Evolutionary conservation across 2,797 vertebrate genomes (phyloP), one percentile per base, ranked within the genome.

Genomic region (Sparidentex hasta): DNA sequence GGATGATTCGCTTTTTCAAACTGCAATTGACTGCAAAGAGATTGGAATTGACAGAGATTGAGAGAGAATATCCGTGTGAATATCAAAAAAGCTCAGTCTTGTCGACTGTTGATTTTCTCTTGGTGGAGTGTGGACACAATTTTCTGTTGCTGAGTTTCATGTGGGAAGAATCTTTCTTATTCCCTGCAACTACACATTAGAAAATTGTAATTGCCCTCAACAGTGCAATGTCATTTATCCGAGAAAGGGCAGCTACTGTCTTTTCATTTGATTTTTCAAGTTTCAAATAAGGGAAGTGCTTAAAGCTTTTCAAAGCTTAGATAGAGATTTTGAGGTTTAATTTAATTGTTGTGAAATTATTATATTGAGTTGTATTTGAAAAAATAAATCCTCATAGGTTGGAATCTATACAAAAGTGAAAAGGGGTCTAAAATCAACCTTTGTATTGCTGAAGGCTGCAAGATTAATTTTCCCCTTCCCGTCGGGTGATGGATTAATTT

Each of bases 401-500:
- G 33, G 46, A 73, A 67, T 61, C 54, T 29, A 27, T 46, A 21
- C 50, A 65, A 44, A 3, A 55, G 2, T 41, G 25, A 72, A 64
- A 54, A 11, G 7, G 47, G 65, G 27, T 67, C 2, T 72, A 73
- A 61, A 83, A 62, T 59, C 52, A 80, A 64, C 64, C 78, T 83
- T 84, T 83, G 69, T 78, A 29, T 57, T 77, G 58, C 51, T 48
- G n/a, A 79, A 64, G 84, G 86, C 71, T 69, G 85, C 3, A 12
- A 52, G 72, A 86, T 80, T 65, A 83, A 93, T 93, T 87, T 69
- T 44, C 52, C 68, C 68, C 51, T 59, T 82, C 56, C 33, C 74
- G 73, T 63, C 64, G 52, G 64, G 54, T 90, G 82, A 90, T 88
- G 80, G 87, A 87, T 91, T 90, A 68, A 85, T 79, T 77, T 72